Percentiles rank a stretch among this genome's conserved stretches.
Evolutionary conservation across 2,797 vertebrate genomes (phyloP).

Genomic region (Melanotaenia maccullochi): DNA sequence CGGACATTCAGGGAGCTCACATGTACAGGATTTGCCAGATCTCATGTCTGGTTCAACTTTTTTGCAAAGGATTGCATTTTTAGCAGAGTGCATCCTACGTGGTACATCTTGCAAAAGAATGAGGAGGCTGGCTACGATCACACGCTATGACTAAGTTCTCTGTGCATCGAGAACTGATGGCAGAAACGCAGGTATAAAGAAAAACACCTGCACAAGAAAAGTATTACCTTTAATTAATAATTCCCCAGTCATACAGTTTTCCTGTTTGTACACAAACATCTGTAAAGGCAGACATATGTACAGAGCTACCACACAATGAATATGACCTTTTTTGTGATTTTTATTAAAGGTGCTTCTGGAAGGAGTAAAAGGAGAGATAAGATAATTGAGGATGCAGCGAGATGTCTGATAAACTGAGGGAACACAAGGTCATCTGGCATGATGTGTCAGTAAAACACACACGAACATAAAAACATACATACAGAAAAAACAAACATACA

Average conservation of each 20-base stretch:
- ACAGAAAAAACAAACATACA: not conserved
- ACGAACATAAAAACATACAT: not conserved
- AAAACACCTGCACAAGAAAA: not conserved
- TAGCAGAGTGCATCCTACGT: not conserved
- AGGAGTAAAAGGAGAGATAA: constrained; percentile 38
- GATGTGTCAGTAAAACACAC: not conserved
- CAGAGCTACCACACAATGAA: constrained; percentile 11
- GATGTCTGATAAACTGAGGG: constrained; percentile 32
- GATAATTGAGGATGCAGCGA: constrained; percentile 15
- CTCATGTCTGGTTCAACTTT: not conserved
- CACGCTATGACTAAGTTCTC: not conserved
- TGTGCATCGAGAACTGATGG: not conserved
- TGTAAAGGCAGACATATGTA: not conserved
- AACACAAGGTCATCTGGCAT: constrained; percentile 29
- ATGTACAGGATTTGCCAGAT: not conserved
- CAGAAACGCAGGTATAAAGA: not conserved
- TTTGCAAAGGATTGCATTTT: not conserved
- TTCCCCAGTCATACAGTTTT: constrained; percentile 1
- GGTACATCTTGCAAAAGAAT: not conserved
- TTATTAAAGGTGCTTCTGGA: constrained; percentile 19
- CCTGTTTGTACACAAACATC: not conserved
- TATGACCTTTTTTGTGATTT: constrained; percentile 21
- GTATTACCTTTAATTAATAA: not conserved
- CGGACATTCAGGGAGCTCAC: not conserved
- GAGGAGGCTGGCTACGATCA: not conserved